Evolutionary conservation across 37 sponge, comb jelly and placozoan genomes (phyloP).

Genomic region (Chondrosia reniformis): DNA sequence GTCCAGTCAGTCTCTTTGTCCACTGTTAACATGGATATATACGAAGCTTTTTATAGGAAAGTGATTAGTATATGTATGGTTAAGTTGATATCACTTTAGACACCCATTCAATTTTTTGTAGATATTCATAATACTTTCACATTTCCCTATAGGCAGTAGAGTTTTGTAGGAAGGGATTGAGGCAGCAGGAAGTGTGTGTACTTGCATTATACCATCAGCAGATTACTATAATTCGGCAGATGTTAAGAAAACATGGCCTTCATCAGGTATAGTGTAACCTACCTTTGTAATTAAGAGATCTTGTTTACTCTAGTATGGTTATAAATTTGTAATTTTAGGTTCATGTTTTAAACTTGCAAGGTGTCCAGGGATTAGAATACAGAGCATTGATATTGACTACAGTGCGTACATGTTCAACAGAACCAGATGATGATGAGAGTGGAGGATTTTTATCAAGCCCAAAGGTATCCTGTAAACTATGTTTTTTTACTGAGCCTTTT

Average conservation of each 20-base stretch:
- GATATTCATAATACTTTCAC: not conserved
- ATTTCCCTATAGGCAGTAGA: not conserved
- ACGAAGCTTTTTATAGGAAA: too few relatives aligned
- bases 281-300: not conserved
- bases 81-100: too few relatives aligned
- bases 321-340: conserved; percentile 41
- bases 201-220: conserved; percentile 73
- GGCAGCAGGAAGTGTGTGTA: conserved; percentile 61
- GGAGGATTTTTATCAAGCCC: conserved; percentile 72
- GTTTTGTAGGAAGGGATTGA: conserved; percentile 28
- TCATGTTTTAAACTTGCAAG: conserved; percentile 39
- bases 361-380: conserved; percentile 82
- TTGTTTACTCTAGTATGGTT: not conserved
- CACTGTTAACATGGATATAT: too few relatives aligned
- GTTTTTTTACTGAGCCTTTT: too few relatives aligned
- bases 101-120: too few relatives aligned
- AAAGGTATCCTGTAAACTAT: conserved; percentile 72
- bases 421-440: conserved; percentile 38
- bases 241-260: conserved; percentile 42
- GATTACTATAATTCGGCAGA: conserved; percentile 34
- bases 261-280: conserved; percentile 35
- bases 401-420: conserved; percentile 68
- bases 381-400: conserved; percentile 80
- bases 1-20: too few relatives aligned
- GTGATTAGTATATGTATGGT: too few relatives aligned